These are phyloP conservation scores for Marmota monax DNA, from an alignment of 2,113 vertebrate genomes.

Conservation along the genomic window DNA sequence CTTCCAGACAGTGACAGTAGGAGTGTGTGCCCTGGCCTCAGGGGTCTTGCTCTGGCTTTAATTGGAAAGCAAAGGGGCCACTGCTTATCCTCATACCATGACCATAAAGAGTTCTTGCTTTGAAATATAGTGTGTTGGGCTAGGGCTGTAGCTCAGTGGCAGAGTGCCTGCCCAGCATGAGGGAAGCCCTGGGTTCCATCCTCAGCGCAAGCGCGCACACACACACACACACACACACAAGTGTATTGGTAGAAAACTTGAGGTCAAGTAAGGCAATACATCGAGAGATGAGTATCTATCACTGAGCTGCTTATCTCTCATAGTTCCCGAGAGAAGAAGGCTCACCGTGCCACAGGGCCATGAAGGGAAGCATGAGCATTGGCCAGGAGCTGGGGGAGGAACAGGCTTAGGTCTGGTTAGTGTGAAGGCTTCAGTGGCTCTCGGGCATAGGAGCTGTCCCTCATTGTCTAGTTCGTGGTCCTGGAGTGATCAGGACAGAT, in stretches of 20 bases:
- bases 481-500: neutral
- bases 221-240: too few species aligned
- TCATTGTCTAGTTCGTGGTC: neutral
- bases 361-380: fast-evolving
- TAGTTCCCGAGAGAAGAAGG: neutral
- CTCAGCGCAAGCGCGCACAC: neutral
- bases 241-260: neutral
- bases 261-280: neutral
- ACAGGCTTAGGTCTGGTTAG: neutral
- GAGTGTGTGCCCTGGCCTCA: fast-evolving
- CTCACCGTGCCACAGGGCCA: fast-evolving
- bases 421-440: neutral
- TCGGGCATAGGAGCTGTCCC: neutral
- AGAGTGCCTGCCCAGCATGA: neutral
- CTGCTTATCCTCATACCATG: neutral
- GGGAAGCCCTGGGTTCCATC: neutral
- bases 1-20: fast-evolving
- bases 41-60: neutral
- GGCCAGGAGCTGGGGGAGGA: neutral
- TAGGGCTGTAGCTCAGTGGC: neutral
- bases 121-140: neutral
- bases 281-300: neutral
- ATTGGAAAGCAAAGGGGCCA: neutral
- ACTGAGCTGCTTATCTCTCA: neutral
- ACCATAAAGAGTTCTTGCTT: neutral